Evolutionary conservation across 2,888 invertebrate genomes (phyloP).

Genomic region (Apodemia zela): DNA sequence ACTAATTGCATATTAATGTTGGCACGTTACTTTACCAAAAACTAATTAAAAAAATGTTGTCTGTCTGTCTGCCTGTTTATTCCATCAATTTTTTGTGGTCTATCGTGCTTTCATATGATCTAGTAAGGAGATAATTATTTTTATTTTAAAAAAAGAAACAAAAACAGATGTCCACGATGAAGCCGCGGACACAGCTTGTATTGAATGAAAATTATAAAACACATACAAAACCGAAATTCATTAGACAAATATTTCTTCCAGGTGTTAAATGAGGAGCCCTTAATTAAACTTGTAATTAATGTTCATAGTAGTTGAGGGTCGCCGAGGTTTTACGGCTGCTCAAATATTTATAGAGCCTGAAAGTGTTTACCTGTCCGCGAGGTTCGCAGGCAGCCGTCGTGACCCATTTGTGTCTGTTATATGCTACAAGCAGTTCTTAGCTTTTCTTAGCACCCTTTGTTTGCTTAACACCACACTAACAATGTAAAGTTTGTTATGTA

Average conservation of each 20-base stretch:
- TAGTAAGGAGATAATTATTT: too few species aligned
- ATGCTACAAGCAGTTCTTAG: slow-evolving; percentile 4
- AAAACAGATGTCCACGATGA: too few species aligned
- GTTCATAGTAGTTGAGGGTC: neutral
- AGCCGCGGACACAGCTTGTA: too few species aligned
- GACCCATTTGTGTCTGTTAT: slow-evolving; percentile 12
- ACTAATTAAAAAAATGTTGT: too few species aligned
- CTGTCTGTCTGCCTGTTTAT: too few species aligned
- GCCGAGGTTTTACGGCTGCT: neutral
- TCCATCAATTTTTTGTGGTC: too few species aligned
- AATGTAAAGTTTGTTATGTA: slow-evolving; percentile 1
- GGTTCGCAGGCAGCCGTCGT: slow-evolving; percentile 1
- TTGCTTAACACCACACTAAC: slow-evolving; percentile 4
- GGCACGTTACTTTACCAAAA: too few species aligned
- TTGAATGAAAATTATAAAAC: too few species aligned
- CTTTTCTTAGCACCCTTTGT: slow-evolving; percentile 7
- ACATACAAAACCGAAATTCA: too few species aligned
- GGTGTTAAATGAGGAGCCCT: neutral
- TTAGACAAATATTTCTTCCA: neutral
- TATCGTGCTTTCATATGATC: too few species aligned
- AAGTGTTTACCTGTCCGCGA: slow-evolving; percentile 12
- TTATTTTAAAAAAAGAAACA: too few species aligned
- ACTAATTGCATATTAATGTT: too few species aligned
- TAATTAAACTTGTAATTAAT: slow-evolving; percentile 13
- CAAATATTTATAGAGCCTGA: slow-evolving; percentile 14